These are phyloP conservation scores for Rhizomys pruinosus DNA, from an alignment of 2,113 vertebrate genomes.

Conservation along the genomic window DNA sequence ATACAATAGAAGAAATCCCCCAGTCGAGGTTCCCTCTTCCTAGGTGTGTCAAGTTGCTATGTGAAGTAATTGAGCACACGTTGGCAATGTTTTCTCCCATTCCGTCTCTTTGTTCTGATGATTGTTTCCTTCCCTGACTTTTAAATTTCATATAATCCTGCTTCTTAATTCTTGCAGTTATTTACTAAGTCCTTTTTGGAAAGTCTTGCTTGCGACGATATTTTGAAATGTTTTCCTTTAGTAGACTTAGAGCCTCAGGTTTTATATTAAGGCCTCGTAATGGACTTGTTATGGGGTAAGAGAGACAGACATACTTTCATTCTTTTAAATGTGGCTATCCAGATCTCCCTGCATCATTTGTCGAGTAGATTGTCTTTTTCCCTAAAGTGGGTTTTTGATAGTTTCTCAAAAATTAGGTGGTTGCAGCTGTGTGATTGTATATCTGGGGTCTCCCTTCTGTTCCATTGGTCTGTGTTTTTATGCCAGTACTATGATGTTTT, in stretches of 20 bases:
- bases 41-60: too few species aligned
- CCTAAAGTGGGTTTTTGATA: neutral
- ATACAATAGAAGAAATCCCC: too few species aligned
- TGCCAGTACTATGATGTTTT: neutral
- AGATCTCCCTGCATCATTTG: neutral
- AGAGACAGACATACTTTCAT: neutral
- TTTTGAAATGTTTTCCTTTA: neutral
- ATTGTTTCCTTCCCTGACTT: neutral
- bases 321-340: neutral
- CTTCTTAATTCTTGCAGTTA: neutral
- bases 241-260: neutral
- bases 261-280: neutral
- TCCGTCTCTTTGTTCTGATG: neutral
- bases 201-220: neutral
- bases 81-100: too few species aligned
- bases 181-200: neutral
- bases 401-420: neutral
- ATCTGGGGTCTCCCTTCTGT: neutral
- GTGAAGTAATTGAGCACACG: too few species aligned
- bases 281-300: neutral
- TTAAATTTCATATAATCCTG: neutral
- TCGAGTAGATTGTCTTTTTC: neutral
- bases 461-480: neutral
- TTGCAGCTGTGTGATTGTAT: neutral
- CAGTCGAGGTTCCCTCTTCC: too few species aligned